phyloP scores from a whole-genome alignment of 2,888 invertebrate species.

The Morpho helenor region DNA sequence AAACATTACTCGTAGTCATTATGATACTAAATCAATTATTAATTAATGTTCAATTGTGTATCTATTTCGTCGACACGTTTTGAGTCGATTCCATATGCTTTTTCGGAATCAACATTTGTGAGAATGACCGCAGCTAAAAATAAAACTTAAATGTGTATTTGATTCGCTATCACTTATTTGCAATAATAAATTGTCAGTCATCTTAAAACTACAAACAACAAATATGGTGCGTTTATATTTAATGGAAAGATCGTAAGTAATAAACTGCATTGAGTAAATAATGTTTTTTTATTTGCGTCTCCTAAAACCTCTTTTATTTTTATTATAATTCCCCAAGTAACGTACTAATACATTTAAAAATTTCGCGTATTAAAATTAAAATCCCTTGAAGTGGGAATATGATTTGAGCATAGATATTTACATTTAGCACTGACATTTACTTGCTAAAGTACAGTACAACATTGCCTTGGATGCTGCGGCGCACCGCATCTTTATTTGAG shows the following conservation, averaged over 20 bases:
- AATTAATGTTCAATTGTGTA: conserved; percentile 26
- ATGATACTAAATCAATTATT: conserved; percentile 26
- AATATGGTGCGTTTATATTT: conserved; percentile 76
- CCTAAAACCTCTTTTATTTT: background rate
- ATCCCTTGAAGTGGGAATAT: background rate
- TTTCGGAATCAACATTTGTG: conserved; percentile 5
- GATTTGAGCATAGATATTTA: no score
- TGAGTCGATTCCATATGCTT: conserved; percentile 27
- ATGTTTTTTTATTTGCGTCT: conserved; percentile 19
- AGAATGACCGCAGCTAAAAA: no score
- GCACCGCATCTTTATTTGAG: no score
- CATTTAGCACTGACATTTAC: no score
- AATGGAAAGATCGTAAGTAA: conserved; percentile 64
- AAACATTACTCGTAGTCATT: conserved; percentile 14
- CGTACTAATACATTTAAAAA: background rate
- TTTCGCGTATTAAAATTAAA: background rate
- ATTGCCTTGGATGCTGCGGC: no score
- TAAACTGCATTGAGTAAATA: conserved; percentile 67
- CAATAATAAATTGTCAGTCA: no score
- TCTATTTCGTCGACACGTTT: conserved; percentile 16
- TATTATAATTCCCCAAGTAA: background rate
- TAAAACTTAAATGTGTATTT: no score
- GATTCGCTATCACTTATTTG: no score
- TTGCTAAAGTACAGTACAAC: no score
- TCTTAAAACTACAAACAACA: no score